Evolutionary conservation across 2,797 vertebrate species (phyloP).

Genomic region (Potorous gilbertii): DNA sequence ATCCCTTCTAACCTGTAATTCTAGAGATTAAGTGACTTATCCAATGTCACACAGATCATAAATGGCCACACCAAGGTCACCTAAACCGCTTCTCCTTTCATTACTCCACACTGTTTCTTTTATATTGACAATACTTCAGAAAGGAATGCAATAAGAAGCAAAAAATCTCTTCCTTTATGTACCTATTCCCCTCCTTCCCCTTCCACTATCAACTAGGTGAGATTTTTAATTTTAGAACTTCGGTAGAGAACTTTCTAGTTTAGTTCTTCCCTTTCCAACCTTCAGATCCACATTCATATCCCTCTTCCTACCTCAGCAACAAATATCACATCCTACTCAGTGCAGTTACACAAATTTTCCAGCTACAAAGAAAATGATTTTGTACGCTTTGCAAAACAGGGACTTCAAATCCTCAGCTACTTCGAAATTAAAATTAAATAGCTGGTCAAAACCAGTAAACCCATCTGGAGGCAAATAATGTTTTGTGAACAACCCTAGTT

Average conservation of each 20-base stretch:
- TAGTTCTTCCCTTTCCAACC: background rate
- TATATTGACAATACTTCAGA: background rate
- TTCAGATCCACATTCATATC: background rate
- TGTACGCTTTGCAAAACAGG: background rate
- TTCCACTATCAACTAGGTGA: background rate
- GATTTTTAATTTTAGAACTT: background rate
- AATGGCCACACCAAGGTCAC: background rate
- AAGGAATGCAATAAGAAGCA: background rate
- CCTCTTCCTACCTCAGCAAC: background rate
- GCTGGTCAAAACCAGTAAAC: background rate
- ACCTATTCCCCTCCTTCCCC: background rate
- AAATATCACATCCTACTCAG: background rate
- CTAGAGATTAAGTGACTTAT: background rate
- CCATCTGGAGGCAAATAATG: background rate
- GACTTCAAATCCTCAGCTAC: background rate
- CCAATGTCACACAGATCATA: background rate
- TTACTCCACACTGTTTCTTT: background rate
- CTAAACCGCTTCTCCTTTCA: background rate
- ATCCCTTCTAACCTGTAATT: background rate
- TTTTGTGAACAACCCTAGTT: background rate
- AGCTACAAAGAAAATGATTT: background rate
- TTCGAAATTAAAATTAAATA: conserved; percentile 4
- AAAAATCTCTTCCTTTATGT: background rate
- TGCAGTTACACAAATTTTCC: background rate
- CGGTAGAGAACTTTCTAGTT: background rate